Base-by-base conservation (phyloP, 1,140 invertebrate genomes). In the Cydia splendana region DNA sequence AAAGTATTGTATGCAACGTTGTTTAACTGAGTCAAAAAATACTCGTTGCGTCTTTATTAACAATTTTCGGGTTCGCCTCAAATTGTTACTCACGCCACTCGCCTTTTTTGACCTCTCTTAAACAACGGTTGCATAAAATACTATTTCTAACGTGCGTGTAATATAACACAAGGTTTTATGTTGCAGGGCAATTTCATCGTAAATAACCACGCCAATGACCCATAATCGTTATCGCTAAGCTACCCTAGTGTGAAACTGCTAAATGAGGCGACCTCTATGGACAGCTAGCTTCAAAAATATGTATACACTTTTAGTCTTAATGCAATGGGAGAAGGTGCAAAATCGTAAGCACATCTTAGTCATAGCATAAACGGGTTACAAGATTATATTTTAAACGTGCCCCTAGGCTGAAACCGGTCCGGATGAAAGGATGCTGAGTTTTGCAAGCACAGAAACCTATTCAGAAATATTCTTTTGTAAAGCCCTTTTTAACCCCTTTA, bases 191-290 rank as follows among this genome's bases (percentile, higher is more conserved):
- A 9, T 38, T 69, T 38, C 15, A 69, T 9, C 34, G n/a, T 42
- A 38, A 20, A 71, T 38, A 10, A 42, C 67, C 30, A 71, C 34
- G 34, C 67, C 34, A 71, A 71, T 71, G 67, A 18, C 67, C 67
- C 67, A 42, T 71, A 38, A 45, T 42, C 15, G 67, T 71, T 71
- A 71, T 71, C 34, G 67, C 6, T 18, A 38, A 18, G 30, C 34
- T 71, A 6, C 67, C 67, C 67, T 45, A 18, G 34, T 71, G 30
- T 42, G 67, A 71, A 71, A 71, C 30, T 71, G 67, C 34, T 71
- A 71, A 71, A 71, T 71, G 67, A 71, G 34, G 67, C 28, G 30
- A 62, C 18, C 18, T 18, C 9, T 34, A 34, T 30, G 4, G 1
- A 53, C 51, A 3, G 20, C 0, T 4, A 4, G 7, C 57, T 10